These are phyloP conservation scores for Dysmachus trigonus DNA, from an alignment of 2,888 invertebrate genomes.

Conservation along the genomic window DNA sequence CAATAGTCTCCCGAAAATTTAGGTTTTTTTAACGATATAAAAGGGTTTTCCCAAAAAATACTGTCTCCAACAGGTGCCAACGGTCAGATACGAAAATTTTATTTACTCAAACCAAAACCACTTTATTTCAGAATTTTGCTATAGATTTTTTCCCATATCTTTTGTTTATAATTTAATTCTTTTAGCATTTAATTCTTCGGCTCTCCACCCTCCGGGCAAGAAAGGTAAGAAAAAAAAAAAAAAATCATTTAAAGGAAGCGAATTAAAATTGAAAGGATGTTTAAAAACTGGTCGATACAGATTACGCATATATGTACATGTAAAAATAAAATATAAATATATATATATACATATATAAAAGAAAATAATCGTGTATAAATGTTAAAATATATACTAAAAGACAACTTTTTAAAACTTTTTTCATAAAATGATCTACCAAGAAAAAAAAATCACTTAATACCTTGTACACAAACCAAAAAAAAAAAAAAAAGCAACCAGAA, in stretches of 20 bases:
- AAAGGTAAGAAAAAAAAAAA: background rate
- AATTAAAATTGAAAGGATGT: background rate
- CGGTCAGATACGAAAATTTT: background rate
- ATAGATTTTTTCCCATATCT: background rate
- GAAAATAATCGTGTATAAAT: conserved; percentile 31
- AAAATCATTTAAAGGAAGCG: background rate
- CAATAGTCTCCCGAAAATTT: too few relatives aligned
- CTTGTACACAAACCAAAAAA: conserved; percentile 40
- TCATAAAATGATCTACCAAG: conserved; percentile 10
- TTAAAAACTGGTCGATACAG: background rate
- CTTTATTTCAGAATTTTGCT: background rate
- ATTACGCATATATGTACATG: background rate
- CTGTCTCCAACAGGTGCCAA: background rate
- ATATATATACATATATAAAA: background rate
- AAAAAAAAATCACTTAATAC: conserved; percentile 11
- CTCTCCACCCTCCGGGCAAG: background rate
- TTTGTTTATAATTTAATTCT: background rate
- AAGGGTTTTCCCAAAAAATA: background rate
- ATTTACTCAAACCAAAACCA: too few relatives aligned
- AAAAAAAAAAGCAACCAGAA: conserved; percentile 21
- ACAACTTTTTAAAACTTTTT: conserved; percentile 35
- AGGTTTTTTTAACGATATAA: too few relatives aligned
- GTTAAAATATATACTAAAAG: conserved; percentile 17
- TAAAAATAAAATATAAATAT: conserved; percentile 23
- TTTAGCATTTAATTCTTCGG: background rate